Evolutionary conservation across 2,888 invertebrate genomes (phyloP).

Genomic region (Sarcophaga caerulescens): DNA sequence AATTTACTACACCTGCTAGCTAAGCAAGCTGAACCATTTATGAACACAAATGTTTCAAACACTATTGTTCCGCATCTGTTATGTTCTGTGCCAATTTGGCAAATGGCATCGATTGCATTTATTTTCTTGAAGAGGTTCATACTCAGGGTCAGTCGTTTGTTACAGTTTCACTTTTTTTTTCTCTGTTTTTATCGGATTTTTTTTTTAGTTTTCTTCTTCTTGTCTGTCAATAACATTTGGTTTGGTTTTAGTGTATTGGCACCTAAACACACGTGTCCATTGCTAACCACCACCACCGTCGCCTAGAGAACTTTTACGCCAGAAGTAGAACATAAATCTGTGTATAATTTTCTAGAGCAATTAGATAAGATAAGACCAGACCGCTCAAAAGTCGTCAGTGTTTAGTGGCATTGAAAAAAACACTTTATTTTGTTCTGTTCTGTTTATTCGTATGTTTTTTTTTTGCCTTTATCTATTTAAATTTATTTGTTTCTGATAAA

Average conservation of each 20-base stretch:
- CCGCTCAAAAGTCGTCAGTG: neutral
- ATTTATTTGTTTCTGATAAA: neutral
- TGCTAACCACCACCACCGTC: neutral
- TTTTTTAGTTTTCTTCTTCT: slow-evolving; percentile 1
- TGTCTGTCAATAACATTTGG: neutral
- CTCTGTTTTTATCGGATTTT: too few relatives aligned
- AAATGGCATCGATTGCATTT: slow-evolving; percentile 10
- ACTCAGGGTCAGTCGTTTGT: slow-evolving; percentile 50
- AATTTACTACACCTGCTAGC: too few relatives aligned
- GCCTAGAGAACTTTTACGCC: too few relatives aligned
- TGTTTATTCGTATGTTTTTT: too few relatives aligned
- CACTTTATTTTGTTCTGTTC: neutral
- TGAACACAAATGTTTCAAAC: slow-evolving; percentile 18
- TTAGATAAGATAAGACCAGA: slow-evolving; percentile 6
- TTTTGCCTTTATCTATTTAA: neutral
- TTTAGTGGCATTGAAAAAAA: neutral
- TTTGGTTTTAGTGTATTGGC: neutral
- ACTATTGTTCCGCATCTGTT: slow-evolving; percentile 22
- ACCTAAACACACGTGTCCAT: neutral
- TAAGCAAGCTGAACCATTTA: neutral
- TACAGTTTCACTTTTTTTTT: slow-evolving; percentile 3
- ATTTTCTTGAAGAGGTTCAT: slow-evolving; percentile 12
- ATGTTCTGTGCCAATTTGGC: slow-evolving; percentile 48
- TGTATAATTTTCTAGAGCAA: neutral
- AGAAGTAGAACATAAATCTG: neutral